Percentiles rank a stretch among this genome's conserved stretches.
Evolutionary conservation across 2,888 invertebrate species (phyloP).

Genomic region (Orthonevra nobilis): DNA sequence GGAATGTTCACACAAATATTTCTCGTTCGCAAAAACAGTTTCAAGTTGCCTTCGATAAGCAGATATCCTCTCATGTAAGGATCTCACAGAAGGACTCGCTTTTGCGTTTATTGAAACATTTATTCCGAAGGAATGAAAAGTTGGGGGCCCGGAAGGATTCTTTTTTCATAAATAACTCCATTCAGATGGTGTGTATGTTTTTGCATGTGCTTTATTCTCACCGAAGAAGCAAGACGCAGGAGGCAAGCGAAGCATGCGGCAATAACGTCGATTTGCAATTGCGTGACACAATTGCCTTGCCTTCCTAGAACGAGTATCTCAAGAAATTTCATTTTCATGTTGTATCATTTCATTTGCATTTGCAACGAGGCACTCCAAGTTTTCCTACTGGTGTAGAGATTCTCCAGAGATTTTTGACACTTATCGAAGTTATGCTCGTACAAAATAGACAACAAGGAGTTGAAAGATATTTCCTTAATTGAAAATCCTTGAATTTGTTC

Average conservation of each 20-base stretch:
- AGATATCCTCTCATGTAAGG: conserved; percentile 30
- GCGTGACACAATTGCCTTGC: conserved; percentile 20
- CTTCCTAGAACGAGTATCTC: conserved; percentile 17
- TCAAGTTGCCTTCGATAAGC: too few species aligned
- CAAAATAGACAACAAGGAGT: too few species aligned
- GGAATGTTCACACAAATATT: too few species aligned
- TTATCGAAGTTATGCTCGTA: too few species aligned
- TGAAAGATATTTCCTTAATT: too few species aligned
- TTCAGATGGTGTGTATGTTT: conserved; percentile 16
- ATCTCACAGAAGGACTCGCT: conserved; percentile 17
- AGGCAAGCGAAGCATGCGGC: conserved; percentile 10
- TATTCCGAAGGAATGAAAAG: conserved; percentile 10
- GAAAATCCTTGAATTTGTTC: too few species aligned
- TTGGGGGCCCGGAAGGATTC: conserved; percentile 9
- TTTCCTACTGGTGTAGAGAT: conserved; percentile 18
- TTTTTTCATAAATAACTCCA: conserved; percentile 38
- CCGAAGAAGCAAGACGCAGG: neutral
- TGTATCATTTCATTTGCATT: conserved; percentile 41
- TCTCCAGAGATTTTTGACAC: conserved; percentile 27
- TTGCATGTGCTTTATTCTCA: neutral
- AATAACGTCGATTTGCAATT: conserved; percentile 28
- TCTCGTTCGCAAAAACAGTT: too few species aligned
- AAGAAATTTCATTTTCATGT: conserved; percentile 26
- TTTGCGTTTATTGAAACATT: conserved; percentile 48
- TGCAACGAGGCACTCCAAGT: conserved; percentile 6